These are phyloP conservation scores for Galemys pyrenaicus DNA, from an alignment of 2,113 vertebrate species.

Conservation along the genomic window DNA sequence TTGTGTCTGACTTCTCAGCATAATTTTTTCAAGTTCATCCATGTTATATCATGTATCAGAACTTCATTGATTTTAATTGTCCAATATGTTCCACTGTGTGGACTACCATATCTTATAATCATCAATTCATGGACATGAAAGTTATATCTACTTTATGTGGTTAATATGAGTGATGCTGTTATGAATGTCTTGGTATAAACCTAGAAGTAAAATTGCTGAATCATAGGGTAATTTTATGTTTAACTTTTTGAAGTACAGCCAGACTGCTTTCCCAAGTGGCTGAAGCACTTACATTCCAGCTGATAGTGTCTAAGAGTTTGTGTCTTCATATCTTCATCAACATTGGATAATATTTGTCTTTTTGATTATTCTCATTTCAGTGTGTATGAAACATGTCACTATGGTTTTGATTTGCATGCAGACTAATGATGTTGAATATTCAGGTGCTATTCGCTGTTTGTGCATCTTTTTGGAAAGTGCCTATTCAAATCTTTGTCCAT, in stretches of 20 bases:
- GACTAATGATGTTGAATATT: background rate
- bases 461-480: background rate
- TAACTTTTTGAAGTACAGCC: background rate
- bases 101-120: background rate
- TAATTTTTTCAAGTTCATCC: background rate
- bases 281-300: background rate
- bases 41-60: background rate
- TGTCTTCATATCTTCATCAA: background rate
- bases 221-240: background rate
- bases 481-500: background rate
- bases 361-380: slow-evolving; percentile 6
- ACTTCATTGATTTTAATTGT: background rate
- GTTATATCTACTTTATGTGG: background rate
- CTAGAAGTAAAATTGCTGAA: background rate
- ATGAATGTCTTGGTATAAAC: background rate
- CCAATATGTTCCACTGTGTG: background rate
- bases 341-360: background rate
- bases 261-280: background rate
- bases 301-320: background rate
- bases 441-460: background rate
- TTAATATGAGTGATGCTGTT: too few species aligned
- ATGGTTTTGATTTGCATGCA: background rate
- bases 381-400: background rate
- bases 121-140: background rate
- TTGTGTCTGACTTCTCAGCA: background rate